phyloP scores from a whole-genome alignment of 2,888 invertebrate species.

The Alsophila aescularia region DNA sequence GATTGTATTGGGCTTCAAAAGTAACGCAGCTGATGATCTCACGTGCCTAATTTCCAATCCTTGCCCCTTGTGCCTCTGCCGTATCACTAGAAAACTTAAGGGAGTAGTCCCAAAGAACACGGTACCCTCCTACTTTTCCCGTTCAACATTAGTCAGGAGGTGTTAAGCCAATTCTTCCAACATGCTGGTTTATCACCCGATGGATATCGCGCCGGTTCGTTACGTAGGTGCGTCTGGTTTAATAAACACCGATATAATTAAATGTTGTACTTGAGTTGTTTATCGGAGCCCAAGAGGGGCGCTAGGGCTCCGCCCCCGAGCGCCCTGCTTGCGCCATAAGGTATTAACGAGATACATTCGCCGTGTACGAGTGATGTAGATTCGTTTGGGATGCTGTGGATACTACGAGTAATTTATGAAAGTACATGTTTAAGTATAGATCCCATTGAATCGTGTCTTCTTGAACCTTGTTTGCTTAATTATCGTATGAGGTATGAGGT shows the following conservation, averaged over 20 bases:
- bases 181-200: conserved; percentile 63
- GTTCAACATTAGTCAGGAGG: conserved; percentile 54
- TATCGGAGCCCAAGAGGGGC: conserved; percentile 61
- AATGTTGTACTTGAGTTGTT: conserved; percentile 82
- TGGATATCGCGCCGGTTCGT: conserved; percentile 61
- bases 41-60: too few relatives aligned
- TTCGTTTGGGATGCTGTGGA: conserved; percentile 2
- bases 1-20: too few relatives aligned
- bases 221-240: conserved; percentile 70
- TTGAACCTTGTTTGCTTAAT: too few relatives aligned
- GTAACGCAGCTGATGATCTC: too few relatives aligned
- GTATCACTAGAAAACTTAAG: too few relatives aligned
- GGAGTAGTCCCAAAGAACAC: conserved; percentile 2
- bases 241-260: conserved; percentile 83
- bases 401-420: too few relatives aligned
- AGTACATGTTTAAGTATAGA: too few relatives aligned
- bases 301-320: conserved; percentile 63
- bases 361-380: conserved; percentile 19
- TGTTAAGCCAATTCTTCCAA: conserved; percentile 72
- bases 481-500: too few relatives aligned
- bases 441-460: not conserved
- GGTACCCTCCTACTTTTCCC: conserved; percentile 31
- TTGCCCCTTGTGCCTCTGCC: too few relatives aligned
- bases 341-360: conserved; percentile 69
- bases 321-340: conserved; percentile 63